Evolutionary conservation across 1,140 invertebrate species (phyloP), one percentile per base, ranked within the genome.

Genomic region (Brachionus sp.): DNA sequence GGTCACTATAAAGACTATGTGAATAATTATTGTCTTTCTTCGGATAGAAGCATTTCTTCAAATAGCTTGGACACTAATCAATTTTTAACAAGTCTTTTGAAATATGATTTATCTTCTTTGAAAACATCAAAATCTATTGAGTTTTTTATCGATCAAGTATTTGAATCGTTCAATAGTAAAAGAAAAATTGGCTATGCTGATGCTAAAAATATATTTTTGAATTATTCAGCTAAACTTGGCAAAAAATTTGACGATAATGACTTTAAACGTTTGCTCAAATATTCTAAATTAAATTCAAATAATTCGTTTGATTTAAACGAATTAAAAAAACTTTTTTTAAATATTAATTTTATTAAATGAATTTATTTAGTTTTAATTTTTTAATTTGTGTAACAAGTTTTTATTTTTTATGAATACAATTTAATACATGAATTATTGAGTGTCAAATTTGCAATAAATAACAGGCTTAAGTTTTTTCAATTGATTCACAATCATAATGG

Each of bases 1-100:
- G 25, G 70, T n/a, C 39, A 75, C 10, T 75, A 75, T 33, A 75
- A 75, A 46, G 39, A 75, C 29, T 75, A 42, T 75, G 19, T 75
- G 12, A 25, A 50, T 13, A 75, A 75, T 44, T 35, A 25, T 9
- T 12, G 39, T 25, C 23, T 23, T 12, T n/a, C n/a, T n/a, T n/a
- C n/a, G n/a, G n/a, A n/a, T n/a, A 46, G 44, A 39, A 39, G 19
- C 12, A 70, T 37, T 33, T 13, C 25, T 12, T 33, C 64, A n/a
- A 66, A 66, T n/a, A 37, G 25, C 29, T 12, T 66, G 33, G 33
- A 66, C 10, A 66, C 64, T 12, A 66, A 66, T 33, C 33, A 66
- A 39, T 70, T 70, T 70, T 39, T 70, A 35, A 70, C 37, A 5
- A 70, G 37, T 70, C 66, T 70, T 39, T 70, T 70, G 37, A 70